Conservation (phyloP, 2,888 invertebrate species). For the Smittia sp. region DNA sequence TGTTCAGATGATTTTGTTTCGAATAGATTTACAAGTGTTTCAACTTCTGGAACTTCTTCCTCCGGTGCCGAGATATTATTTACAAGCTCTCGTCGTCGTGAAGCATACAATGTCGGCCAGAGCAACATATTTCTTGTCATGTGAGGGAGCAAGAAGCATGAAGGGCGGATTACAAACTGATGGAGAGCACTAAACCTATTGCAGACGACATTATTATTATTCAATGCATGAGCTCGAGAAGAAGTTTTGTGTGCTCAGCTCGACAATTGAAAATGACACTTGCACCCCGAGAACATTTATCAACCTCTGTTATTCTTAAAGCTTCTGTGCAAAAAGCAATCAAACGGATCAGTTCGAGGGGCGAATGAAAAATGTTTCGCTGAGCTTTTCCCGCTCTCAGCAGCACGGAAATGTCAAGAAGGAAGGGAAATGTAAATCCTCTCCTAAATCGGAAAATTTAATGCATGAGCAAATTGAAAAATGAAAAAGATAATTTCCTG, state of each 20-base stretch:
- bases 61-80: background rate
- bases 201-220: slow-evolving; percentile 8
- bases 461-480: slow-evolving; percentile 21
- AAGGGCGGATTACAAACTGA: background rate
- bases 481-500: slow-evolving; percentile 32
- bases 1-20: background rate
- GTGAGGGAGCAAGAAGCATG: background rate
- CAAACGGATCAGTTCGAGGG: slow-evolving; percentile 7
- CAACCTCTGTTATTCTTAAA: background rate
- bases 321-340: slow-evolving; percentile 1
- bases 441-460: slow-evolving; percentile 1
- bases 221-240: background rate
- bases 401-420: background rate
- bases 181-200: background rate
- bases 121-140: background rate
- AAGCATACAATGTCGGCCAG: background rate
- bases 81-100: background rate
- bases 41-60: background rate
- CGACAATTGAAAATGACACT: slow-evolving; percentile 14
- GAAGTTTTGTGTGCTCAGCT: background rate
- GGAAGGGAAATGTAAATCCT: background rate
- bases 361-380: slow-evolving; percentile 15
- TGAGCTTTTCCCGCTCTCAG: background rate
- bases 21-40: background rate
- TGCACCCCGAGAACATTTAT: slow-evolving; percentile 8